Conservation (phyloP, 2,888 invertebrate species). For the Drosophila falleni region DNA sequence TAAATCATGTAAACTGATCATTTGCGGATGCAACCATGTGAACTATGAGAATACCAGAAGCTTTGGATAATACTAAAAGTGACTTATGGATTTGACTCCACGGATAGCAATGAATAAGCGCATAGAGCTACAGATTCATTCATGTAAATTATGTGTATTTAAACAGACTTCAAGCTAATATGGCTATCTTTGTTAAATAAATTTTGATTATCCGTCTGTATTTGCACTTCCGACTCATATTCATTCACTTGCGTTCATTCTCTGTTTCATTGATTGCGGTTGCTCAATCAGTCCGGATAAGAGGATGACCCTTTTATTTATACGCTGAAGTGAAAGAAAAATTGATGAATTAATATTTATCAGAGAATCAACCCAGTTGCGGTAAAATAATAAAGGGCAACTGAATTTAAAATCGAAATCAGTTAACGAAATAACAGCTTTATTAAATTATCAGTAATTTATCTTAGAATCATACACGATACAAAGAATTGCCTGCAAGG, state of each 20-base stretch:
- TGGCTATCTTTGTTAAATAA: neutral
- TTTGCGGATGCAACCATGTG: conserved; percentile 30
- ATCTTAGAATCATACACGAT: neutral
- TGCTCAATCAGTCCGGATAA: conserved; percentile 3
- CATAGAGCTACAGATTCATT: neutral
- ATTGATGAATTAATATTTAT: neutral
- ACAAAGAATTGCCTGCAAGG: neutral
- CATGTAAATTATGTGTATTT: neutral
- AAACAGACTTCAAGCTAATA: neutral
- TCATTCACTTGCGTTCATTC: conserved; percentile 11
- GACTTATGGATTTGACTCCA: conserved; percentile 4
- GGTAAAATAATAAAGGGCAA: neutral
- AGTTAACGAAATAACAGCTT: neutral
- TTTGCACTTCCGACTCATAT: neutral
- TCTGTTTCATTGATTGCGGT: conserved; percentile 1
- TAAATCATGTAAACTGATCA: conserved; percentile 26
- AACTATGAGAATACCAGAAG: conserved; percentile 5
- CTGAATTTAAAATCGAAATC: neutral
- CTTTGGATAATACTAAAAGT: conserved; percentile 1
- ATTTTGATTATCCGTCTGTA: neutral
- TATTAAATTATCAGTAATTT: neutral
- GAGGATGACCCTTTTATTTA: neutral
- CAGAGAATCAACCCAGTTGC: too few species aligned
- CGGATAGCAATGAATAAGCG: conserved; percentile 18
- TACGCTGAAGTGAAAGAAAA: neutral